Evolutionary conservation across 2,888 invertebrate species (phyloP), one percentile per base, ranked within the genome.

Genomic region (Drosophila algonquin): DNA sequence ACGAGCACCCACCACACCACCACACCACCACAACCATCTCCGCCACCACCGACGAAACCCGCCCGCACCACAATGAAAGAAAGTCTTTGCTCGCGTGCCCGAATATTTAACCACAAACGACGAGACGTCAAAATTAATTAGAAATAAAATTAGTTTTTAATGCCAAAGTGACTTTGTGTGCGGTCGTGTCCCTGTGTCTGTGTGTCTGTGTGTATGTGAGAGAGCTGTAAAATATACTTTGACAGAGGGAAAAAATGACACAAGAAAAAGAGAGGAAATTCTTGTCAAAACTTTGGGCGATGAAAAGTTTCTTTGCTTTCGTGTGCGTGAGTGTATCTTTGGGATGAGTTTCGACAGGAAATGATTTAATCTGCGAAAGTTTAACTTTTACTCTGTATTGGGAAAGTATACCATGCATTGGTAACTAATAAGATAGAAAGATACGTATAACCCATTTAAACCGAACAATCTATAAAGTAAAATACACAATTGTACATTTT

Each of bases 81-180:
- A 63, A 75, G 72, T 72, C 86, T 70, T 74, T 78, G 54, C 74
- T 86, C 80, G 86, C 87, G 83, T 82, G 83, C 88, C 74, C 80
- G 81, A 80, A 83, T 88, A 83, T 83, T 83, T 88, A 83, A 88
- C 83, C 83, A 73, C 83, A 83, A 88, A 88, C 87, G 83, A 88
- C 83, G 81, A 88, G 83, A 88, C 88, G 88, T 83, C 83, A 83
- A 83, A 83, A 83, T 85, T 87, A 85, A 87, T 85, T 87, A 85
- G 88, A 87, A 85, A 85, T 87, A 87, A 87, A 86, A 87, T 85
- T 87, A 85, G 88, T 85, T 85, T 87, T 87, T 87, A 85, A 87
- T 85, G 77, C 76, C 75, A 80, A 69, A 73, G 80, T 73, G 62
- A 56, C 61, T 60, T 24, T 52, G 73, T 63, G 47, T 45, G 68